These are phyloP conservation scores for Stichodactyla mertensii DNA, from an alignment of 64 coral and sea anemone genomes.

Conservation along the genomic window DNA sequence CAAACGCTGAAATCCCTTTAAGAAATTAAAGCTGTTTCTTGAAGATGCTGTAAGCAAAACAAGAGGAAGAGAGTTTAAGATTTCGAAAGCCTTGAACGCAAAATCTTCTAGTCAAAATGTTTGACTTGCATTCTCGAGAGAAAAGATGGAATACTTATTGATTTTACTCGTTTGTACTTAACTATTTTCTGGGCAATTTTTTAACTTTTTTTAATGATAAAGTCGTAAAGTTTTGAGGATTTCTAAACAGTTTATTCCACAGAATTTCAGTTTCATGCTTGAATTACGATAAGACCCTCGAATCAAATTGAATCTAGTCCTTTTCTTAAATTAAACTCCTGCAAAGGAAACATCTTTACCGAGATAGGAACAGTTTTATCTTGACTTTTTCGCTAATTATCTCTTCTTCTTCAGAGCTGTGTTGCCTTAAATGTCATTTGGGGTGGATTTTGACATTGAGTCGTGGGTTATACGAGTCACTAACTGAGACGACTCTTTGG, in stretches of 20 bases:
- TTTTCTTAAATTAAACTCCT: neutral
- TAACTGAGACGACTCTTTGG: neutral
- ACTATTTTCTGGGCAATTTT: too few relatives aligned
- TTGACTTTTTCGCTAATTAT: neutral
- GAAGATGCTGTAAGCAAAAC: neutral
- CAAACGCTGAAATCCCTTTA: neutral
- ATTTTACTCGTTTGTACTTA: too few relatives aligned
- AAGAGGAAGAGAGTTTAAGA: neutral
- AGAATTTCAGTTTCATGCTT: neutral
- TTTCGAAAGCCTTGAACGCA: neutral
- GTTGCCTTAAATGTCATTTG: neutral
- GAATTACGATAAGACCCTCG: neutral
- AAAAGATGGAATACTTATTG: too few relatives aligned
- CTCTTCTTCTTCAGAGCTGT: neutral
- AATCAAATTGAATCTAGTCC: neutral
- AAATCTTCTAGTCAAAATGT: neutral
- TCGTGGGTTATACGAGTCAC: neutral
- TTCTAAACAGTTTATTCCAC: neutral
- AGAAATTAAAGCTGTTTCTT: constrained; percentile 1
- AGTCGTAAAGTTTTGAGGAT: too few relatives aligned
- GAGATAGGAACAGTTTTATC: neutral
- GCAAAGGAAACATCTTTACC: neutral
- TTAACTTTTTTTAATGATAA: too few relatives aligned
- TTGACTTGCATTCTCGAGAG: too few relatives aligned
- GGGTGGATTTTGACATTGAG: neutral